These are phyloP conservation scores for Drosophila nigricruria DNA, from an alignment of 2,888 invertebrate genomes.

Conservation along the genomic window DNA sequence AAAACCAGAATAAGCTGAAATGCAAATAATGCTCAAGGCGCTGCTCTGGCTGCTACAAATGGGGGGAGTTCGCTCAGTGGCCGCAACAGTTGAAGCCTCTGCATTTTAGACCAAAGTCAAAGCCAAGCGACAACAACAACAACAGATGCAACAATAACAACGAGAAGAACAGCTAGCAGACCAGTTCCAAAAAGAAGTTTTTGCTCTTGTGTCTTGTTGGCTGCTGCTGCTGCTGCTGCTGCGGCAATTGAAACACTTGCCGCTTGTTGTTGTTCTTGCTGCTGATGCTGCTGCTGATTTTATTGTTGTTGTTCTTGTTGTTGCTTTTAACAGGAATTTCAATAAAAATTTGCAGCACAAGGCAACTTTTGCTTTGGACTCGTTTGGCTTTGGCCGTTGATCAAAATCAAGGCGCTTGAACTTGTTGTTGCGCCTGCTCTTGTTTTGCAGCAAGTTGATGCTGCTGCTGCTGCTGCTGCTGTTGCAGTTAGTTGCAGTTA, in stretches of 20 bases:
- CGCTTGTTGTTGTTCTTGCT: conserved; percentile 45
- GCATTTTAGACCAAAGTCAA: conserved; percentile 79
- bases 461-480: conserved; percentile 25
- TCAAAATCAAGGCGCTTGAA: conserved; percentile 77
- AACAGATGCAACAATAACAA: conserved; percentile 25
- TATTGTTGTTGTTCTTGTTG: conserved; percentile 35
- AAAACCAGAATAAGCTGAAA: conserved; percentile 70
- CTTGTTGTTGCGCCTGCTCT: conserved; percentile 72
- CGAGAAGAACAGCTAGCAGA: conserved; percentile 54
- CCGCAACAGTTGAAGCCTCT: conserved; percentile 35
- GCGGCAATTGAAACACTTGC: conserved; percentile 78
- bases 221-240: conserved; percentile 46
- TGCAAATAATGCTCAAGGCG: conserved; percentile 73
- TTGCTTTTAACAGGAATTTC: conserved; percentile 75
- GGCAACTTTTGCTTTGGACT: conserved; percentile 79
- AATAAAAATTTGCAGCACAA: conserved; percentile 77
- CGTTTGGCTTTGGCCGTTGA: conserved; percentile 77
- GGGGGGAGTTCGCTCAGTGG: conserved; percentile 45
- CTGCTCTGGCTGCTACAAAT: conserved; percentile 19
- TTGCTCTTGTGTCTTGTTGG: conserved; percentile 51
- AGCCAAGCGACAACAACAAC: conserved; percentile 42
- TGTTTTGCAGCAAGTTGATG: conserved; percentile 55
- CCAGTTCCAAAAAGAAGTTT: conserved; percentile 78
- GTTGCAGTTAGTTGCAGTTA: conserved; percentile 79
- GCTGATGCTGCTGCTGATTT: conserved; percentile 33